Base-by-base conservation (phyloP, 2,113 vertebrate species). In the human (Homo sapiens) region DNA sequence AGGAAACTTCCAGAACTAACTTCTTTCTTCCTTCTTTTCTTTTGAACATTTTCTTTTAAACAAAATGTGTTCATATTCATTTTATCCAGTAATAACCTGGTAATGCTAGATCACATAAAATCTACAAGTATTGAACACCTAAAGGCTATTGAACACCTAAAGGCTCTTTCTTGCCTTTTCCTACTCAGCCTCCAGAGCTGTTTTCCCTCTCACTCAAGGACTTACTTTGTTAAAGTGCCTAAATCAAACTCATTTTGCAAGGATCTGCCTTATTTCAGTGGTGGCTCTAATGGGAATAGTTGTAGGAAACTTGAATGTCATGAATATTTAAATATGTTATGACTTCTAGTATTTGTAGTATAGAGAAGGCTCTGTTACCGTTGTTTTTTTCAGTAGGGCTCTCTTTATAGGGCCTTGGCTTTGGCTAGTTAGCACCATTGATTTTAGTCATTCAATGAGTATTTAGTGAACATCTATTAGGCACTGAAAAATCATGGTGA, bases 1-100 rank as follows among this genome's bases (percentile, higher is more conserved):
- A 45, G 89, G 82, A 75, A 96, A 61, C 16, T 55, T 97, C 40
- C 57, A 89, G 78, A 92, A 76, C n/a, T 82, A 75, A 57, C 22
- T 43, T 18, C 72, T 85, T 90, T 12, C 57, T 94, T 84, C 17
- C 27, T 61, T 79, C 48, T 79, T 88, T 81, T 76, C 75, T 45
- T 64, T 72, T n/a, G 61, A 86, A 70, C 23, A 32, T 52, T 84
- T 80, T 85, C 73, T 95, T 82, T 93, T 76, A 55, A 66, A 57
- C 22, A 66, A 68, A 93, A 88, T 90, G 35, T 45, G 17, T 70
- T 87, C 76, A 12, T 66, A 38, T 45, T 91, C 35, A 57, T 68
- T 79, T 93, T 48, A 85, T 55, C 50, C 35, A 38, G 40, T 52
- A 92, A 92, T 64, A 43, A 43, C 57, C 73, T 87, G 45, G 52